Evolutionary conservation across 2,888 invertebrate species (phyloP), one percentile per base, ranked within the genome.

Genomic region (Eupsilia transversa): DNA sequence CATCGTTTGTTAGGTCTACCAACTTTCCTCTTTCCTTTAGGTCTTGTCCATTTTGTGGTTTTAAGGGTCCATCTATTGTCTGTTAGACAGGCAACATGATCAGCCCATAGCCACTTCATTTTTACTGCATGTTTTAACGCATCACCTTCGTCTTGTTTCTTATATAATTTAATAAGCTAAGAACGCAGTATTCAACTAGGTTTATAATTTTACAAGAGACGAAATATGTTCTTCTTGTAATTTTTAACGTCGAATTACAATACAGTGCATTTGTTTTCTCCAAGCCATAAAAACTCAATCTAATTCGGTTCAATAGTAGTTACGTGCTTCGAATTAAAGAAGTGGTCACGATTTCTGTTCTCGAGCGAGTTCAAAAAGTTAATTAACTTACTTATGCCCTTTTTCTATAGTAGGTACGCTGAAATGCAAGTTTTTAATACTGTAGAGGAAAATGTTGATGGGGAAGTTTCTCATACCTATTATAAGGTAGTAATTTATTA

Each of bases 271-370:
- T 73, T 77, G 70, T 77, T 67, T 72, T 35, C 27, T 68, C 41
- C n/a, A 64, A 72, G 59, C 74, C 69, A 76, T 77, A 83, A 79
- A 73, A 77, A 80, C 74, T 74, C 73, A 82, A 82, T 79, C 81
- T 82, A 78, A 84, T 85, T 76, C 72, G 52, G 84, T 86, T 81
- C 85, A 82, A 87, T 86, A 81, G 84, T 80, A 70, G 52, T 52
- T 66, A 76, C 86, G 86, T 86, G 85, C 59, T 52, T 52, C 10
- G 80, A 72, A 80, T 85, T 38, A 60, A 72, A 72, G 33, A 35
- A 43, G 35, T 49, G 67, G 35, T 67, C 61, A 85, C 82, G 71
- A 73, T 67, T 80, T 77, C 73, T 76, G 75, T 63, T 72, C 63
- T 52, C 60, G 1, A 23, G 57, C n/a, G 57, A 75, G 59, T 83